These are phyloP conservation scores for Drosophila yooni DNA, from an alignment of 2,888 invertebrate genomes.

Conservation along the genomic window DNA sequence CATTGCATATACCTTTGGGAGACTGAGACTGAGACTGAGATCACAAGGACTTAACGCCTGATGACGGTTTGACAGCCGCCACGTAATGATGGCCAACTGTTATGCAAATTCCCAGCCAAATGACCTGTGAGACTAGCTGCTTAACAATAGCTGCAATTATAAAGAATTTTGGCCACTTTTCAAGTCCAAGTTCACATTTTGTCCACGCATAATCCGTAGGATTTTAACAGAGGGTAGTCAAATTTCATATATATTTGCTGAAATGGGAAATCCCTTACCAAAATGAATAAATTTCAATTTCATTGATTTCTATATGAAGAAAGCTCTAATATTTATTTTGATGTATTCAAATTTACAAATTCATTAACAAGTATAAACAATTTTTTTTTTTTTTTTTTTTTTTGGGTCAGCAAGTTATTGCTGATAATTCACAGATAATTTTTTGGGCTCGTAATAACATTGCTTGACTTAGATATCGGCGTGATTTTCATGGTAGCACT, in stretches of 20 bases:
- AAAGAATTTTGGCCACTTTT: neutral
- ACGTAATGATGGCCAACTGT: slow-evolving; percentile 74
- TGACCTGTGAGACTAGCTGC: slow-evolving; percentile 1
- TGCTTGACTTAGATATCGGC: slow-evolving; percentile 41
- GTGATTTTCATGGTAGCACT: slow-evolving; percentile 68
- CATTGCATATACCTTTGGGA: slow-evolving; percentile 70
- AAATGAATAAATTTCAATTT: neutral
- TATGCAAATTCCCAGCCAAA: slow-evolving; percentile 64
- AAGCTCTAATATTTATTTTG: neutral
- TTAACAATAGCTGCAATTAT: neutral
- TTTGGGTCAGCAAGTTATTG: neutral
- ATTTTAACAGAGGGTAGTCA: neutral
- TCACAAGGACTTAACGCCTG: slow-evolving; percentile 59
- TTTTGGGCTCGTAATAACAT: slow-evolving; percentile 1
- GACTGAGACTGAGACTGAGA: slow-evolving; percentile 13
- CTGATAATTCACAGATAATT: slow-evolving; percentile 49
- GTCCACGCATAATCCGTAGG: neutral
- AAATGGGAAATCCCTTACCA: neutral
- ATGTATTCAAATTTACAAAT: neutral
- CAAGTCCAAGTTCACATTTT: neutral
- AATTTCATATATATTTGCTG: neutral
- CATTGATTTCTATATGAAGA: neutral
- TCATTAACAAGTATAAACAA: neutral
- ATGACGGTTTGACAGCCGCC: slow-evolving; percentile 70
- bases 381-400: neutral